phyloP scores from a whole-genome alignment of 2,113 vertebrate genomes.

The Mirza zaza region DNA sequence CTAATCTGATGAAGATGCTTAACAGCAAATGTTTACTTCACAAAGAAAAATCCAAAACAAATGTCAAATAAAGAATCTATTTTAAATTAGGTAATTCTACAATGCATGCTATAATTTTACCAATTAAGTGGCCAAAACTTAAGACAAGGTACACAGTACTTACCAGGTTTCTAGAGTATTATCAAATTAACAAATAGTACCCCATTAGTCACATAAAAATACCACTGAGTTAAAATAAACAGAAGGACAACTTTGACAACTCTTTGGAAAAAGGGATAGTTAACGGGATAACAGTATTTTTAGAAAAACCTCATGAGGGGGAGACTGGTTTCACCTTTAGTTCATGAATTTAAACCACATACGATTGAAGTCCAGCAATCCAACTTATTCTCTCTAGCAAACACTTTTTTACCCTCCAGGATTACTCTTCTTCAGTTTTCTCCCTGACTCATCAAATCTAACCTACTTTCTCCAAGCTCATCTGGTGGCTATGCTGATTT shows the following conservation, averaged over 20 bases:
- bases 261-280: not conserved
- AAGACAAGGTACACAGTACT: slow-evolving; percentile 39
- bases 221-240: not conserved
- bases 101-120: not conserved
- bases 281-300: not conserved
- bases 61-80: not conserved
- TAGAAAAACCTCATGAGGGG: not conserved
- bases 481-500: not conserved
- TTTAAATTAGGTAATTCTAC: slow-evolving; percentile 1
- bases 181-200: not conserved
- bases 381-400: not conserved
- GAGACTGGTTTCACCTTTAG: not conserved
- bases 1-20: not conserved
- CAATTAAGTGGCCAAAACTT: slow-evolving; percentile 2
- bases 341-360: not conserved
- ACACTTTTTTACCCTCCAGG: not conserved
- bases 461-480: not conserved
- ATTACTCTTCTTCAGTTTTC: not conserved
- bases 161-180: slow-evolving; percentile 53
- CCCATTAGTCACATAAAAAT: slow-evolving; percentile 13
- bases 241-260: not conserved
- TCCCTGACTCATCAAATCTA: not conserved
- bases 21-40: slow-evolving; percentile 36
- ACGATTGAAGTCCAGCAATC: not conserved
- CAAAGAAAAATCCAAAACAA: slow-evolving; percentile 58